phyloP scores from a whole-genome alignment of 2,113 vertebrate genomes.

The Turnix velox region DNA sequence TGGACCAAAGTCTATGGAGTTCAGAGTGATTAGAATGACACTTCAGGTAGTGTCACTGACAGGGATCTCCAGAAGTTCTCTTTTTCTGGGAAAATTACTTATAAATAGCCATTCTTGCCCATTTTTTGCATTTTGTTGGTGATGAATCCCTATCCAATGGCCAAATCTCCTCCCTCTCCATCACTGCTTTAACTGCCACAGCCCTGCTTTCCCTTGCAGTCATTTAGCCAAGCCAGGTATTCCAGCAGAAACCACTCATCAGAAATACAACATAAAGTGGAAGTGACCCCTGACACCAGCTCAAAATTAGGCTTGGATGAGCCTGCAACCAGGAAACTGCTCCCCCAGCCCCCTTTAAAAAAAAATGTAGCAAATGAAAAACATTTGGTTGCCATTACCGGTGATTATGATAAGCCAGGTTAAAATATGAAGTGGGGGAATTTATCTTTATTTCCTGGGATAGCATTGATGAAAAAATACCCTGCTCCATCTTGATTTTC shows the following conservation, averaged over 20 bases:
- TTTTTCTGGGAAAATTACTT: neutral
- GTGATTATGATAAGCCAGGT: constrained; percentile 47
- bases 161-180: neutral
- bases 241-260: neutral
- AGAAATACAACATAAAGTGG: constrained; percentile 47
- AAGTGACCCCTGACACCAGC: constrained; percentile 44
- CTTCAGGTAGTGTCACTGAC: neutral
- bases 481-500: constrained; percentile 61
- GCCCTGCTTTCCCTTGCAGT: neutral
- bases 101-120: neutral
- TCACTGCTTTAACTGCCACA: rapidly evolving
- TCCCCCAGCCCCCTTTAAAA: neutral
- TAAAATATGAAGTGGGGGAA: constrained; percentile 59
- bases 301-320: constrained; percentile 40
- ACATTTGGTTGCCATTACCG: constrained; percentile 69
- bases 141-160: neutral
- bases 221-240: neutral
- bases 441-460: constrained; percentile 71
- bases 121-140: neutral
- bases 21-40: neutral
- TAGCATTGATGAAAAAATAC: constrained; percentile 54
- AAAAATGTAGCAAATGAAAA: constrained; percentile 52
- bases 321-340: constrained; percentile 23
- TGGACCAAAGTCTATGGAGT: too few species aligned
- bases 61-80: neutral